Conservation (phyloP, 1,140 invertebrate genomes). For the Musca vetustissima region DNA sequence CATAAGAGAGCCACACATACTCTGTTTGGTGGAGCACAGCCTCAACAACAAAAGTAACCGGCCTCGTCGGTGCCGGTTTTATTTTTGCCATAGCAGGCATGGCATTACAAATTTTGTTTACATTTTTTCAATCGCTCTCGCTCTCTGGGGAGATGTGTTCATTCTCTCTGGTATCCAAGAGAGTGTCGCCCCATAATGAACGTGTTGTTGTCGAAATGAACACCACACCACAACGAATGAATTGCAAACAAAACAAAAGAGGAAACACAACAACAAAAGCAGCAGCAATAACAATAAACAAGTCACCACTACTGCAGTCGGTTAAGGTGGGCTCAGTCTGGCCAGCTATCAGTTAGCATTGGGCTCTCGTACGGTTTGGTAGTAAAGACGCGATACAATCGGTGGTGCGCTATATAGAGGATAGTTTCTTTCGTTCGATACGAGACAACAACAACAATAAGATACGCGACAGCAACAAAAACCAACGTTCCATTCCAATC, state of each 20-base stretch:
- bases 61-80: no score
- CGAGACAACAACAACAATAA: not conserved
- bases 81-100: no score
- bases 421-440: no score
- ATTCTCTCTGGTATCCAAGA: no score
- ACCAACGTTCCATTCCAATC: not conserved
- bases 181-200: not conserved
- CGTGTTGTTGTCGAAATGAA: not conserved
- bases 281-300: not conserved
- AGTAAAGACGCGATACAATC: slow-evolving; percentile 12
- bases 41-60: no score
- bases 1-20: no score
- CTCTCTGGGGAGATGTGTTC: no score
- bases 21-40: no score
- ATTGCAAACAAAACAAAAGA: not conserved
- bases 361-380: slow-evolving; percentile 17
- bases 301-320: slow-evolving; percentile 8
- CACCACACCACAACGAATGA: slow-evolving; percentile 4
- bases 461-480: slow-evolving; percentile 5
- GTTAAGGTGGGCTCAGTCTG: slow-evolving; percentile 19
- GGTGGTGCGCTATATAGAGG: not conserved
- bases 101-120: no score
- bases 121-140: no score
- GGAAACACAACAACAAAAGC: not conserved
- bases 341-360: slow-evolving; percentile 14